These are phyloP conservation scores for Planococcus citri DNA, from an alignment of 1,140 invertebrate genomes.

Conservation along the genomic window DNA sequence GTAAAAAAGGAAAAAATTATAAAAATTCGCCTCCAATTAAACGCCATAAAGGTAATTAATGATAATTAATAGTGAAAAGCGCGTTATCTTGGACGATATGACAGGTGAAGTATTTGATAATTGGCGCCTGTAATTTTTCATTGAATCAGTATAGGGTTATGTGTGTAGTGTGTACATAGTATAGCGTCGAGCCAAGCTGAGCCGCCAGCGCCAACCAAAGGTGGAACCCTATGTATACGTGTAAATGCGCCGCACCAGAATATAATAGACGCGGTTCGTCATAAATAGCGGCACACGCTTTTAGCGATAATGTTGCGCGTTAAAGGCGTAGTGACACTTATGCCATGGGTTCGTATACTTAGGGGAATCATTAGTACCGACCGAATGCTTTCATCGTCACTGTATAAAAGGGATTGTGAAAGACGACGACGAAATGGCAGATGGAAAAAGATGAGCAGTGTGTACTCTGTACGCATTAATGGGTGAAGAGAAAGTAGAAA, in stretches of 20 bases:
- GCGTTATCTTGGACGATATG: background rate
- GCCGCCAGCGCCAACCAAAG: too few species aligned
- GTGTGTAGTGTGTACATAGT: too few species aligned
- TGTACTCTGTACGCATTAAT: background rate
- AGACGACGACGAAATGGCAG: conserved; percentile 9
- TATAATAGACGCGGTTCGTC: background rate
- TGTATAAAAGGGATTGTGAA: conserved; percentile 8
- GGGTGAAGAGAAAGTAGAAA: conserved; percentile 10
- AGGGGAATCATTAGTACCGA: conserved; percentile 6
- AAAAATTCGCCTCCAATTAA: too few species aligned
- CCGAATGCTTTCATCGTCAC: conserved; percentile 1
- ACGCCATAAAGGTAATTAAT: too few species aligned
- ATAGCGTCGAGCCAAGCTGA: too few species aligned
- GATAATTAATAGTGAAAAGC: too few species aligned
- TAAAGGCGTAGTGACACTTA: background rate
- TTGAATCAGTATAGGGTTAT: too few species aligned
- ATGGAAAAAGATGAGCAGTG: conserved; percentile 12
- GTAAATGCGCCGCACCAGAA: background rate
- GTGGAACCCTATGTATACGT: too few species aligned
- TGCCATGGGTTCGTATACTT: background rate
- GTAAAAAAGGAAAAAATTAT: too few species aligned
- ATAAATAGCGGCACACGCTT: conserved; percentile 2
- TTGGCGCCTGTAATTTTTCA: background rate
- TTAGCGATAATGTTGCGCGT: background rate
- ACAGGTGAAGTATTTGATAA: conserved; percentile 7